A percentile compares a stretch with the other conserved stretches of the same genome.
Evolutionary conservation across 1,140 invertebrate genomes (phyloP).

Genomic region (Drosophila cardini): DNA sequence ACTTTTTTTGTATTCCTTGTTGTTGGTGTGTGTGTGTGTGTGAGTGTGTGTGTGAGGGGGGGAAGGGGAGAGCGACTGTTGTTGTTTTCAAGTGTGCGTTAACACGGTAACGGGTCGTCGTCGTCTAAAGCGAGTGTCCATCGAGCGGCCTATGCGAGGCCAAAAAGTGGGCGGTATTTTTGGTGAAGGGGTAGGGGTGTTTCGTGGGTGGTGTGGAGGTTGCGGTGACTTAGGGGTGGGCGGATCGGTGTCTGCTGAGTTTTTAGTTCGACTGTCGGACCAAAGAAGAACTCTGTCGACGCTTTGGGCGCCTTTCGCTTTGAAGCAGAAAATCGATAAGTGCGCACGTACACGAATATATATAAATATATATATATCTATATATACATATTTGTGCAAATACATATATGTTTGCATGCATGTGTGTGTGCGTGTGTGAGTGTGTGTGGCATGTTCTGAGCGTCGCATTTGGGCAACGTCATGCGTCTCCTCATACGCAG

Average conservation of each 20-base stretch:
- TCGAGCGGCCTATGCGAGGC: slow-evolving; percentile 42
- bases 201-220: neutral
- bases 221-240: neutral
- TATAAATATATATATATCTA: slow-evolving; percentile 27
- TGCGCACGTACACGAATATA: slow-evolving; percentile 47
- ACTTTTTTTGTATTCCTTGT: slow-evolving; percentile 11
- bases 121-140: slow-evolving; percentile 6
- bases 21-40: slow-evolving; percentile 3
- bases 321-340: slow-evolving; percentile 56
- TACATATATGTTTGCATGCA: slow-evolving; percentile 15
- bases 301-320: slow-evolving; percentile 49
- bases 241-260: slow-evolving; percentile 7
- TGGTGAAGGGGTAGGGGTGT: neutral
- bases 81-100: slow-evolving; percentile 31
- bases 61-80: too few relatives aligned
- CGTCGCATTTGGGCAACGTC: slow-evolving; percentile 55
- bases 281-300: slow-evolving; percentile 12
- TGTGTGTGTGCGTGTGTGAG: slow-evolving; percentile 16
- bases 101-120: slow-evolving; percentile 23
- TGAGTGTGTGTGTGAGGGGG: neutral
- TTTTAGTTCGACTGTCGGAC: slow-evolving; percentile 11
- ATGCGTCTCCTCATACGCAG: slow-evolving; percentile 48
- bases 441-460: slow-evolving; percentile 42
- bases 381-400: slow-evolving; percentile 12
- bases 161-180: neutral